Conservation (phyloP, 64 coral and sea anemone genomes). For the Dendronephthya gigantea region DNA sequence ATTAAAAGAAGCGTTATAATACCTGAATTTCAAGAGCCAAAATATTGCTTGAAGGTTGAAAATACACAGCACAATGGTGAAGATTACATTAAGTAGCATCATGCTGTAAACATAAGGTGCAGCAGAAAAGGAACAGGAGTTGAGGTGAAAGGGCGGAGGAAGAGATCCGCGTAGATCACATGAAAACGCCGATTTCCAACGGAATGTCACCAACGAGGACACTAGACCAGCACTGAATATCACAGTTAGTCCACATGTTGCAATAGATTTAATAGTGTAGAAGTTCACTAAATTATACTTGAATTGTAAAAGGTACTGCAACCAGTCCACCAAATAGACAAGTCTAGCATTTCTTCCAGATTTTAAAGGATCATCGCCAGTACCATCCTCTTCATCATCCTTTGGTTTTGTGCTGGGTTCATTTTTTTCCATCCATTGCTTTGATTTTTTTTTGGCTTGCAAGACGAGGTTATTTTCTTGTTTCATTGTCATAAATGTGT, state of each 20-base stretch:
- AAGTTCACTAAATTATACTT: not conserved
- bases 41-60: not conserved
- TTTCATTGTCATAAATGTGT: not conserved
- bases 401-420: not conserved
- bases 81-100: not conserved
- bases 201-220: not conserved
- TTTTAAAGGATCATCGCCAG: not conserved
- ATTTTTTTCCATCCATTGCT: not conserved
- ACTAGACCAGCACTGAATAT: not conserved
- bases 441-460: not conserved
- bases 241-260: not conserved
- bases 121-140: not conserved
- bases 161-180: not conserved
- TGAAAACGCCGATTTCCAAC: not conserved
- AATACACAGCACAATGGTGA: not conserved
- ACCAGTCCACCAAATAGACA: not conserved
- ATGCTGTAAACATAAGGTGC: slow-evolving; percentile 12
- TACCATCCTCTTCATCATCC: not conserved
- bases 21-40: not conserved
- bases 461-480: not conserved
- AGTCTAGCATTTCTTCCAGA: not conserved
- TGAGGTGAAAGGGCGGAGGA: not conserved
- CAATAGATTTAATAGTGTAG: not conserved
- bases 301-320: not conserved
- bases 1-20: too few species aligned